Evolutionary conservation across 2,113 vertebrate species (phyloP).

Genomic region (Orthonyx spaldingii): DNA sequence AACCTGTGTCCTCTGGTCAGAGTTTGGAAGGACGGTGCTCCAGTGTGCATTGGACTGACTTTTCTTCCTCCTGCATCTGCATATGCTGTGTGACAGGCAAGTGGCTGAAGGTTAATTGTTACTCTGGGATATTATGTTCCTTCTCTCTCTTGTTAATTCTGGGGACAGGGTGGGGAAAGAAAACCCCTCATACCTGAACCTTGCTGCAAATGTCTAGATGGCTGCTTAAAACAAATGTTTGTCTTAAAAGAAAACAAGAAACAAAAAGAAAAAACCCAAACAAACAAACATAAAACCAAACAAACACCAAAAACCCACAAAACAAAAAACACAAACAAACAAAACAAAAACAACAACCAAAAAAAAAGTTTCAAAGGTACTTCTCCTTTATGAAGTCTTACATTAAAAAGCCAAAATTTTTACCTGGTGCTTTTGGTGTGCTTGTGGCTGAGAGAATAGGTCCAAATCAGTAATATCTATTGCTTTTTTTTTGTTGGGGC

Average conservation of each 20-base stretch:
- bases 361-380: too few relatives aligned
- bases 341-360: too few relatives aligned
- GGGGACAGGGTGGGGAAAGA: background rate
- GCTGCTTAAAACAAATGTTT: constrained; percentile 16
- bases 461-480: background rate
- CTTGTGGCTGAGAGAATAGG: background rate
- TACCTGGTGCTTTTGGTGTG: background rate
- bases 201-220: background rate
- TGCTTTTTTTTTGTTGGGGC: background rate
- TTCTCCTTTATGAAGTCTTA: background rate
- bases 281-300: background rate
- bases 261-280: background rate
- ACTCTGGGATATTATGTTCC: constrained; percentile 30
- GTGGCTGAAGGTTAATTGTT: constrained; percentile 54
- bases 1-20: background rate
- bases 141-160: constrained; percentile 7
- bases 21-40: background rate
- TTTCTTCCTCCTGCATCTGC: constrained; percentile 14
- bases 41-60: background rate
- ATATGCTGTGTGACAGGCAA: constrained; percentile 11
- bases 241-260: background rate
- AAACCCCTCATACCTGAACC: background rate
- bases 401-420: background rate
- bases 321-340: background rate
- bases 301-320: background rate